Percentiles rank a stretch among this genome's conserved stretches.
phyloP scores from a whole-genome alignment of 2,797 vertebrate species.

The Characodon lateralis region DNA sequence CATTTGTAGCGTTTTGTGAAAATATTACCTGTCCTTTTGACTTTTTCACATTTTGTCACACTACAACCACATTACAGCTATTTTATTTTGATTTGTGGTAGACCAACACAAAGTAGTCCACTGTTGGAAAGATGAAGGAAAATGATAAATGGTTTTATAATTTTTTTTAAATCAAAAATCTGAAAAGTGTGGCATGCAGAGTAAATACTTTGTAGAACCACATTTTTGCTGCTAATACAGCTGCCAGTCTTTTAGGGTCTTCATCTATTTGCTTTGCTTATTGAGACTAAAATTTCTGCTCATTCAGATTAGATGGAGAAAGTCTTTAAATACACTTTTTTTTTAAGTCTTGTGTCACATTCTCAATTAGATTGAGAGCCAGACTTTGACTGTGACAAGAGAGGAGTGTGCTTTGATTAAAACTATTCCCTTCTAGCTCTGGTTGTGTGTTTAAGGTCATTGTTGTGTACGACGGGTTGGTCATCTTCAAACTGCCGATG shows the following conservation, averaged over 20 bases:
- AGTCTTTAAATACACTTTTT: background rate
- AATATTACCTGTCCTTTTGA: background rate
- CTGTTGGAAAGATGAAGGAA: background rate
- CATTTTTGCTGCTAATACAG: background rate
- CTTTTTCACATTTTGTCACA: background rate
- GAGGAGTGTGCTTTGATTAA: too few relatives aligned
- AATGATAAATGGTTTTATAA: background rate
- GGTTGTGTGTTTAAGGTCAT: too few relatives aligned
- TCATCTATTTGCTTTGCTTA: background rate
- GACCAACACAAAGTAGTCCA: background rate
- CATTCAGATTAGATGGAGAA: background rate
- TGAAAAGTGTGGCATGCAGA: background rate
- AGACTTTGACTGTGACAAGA: background rate
- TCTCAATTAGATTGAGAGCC: background rate
- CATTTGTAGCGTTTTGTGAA: background rate
- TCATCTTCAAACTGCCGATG: too few relatives aligned
- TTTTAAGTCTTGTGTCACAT: background rate
- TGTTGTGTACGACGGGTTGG: too few relatives aligned
- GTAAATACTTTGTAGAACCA: background rate
- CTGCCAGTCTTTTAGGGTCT: background rate
- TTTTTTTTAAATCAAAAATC: background rate
- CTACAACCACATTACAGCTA: background rate
- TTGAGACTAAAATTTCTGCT: background rate
- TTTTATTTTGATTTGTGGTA: background rate
- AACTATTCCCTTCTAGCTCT: too few relatives aligned